Evolutionary conservation across 2,797 vertebrate genomes (phyloP).

Genomic region (Microctenopoma stevenorrisi): DNA sequence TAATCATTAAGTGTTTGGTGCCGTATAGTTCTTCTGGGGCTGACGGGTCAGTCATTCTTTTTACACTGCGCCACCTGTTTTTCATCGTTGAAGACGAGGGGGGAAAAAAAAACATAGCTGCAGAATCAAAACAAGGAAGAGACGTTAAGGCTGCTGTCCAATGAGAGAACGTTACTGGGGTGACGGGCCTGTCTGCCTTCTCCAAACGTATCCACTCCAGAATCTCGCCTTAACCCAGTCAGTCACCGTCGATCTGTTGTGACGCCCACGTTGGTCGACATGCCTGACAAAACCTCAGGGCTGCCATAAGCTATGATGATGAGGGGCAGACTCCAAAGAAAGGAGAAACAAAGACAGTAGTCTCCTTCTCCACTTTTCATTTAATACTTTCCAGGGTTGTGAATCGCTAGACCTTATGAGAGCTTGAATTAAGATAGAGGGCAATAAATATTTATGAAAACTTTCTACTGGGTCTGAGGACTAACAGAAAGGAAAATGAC

Average conservation of each 20-base stretch:
- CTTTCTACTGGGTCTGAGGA: constrained; percentile 20
- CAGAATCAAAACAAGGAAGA: constrained; percentile 5
- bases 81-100: constrained; percentile 13
- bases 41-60: constrained; percentile 7
- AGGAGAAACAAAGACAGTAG: neutral
- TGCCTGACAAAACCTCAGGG: constrained; percentile 19
- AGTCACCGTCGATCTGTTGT: constrained; percentile 32
- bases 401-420: constrained; percentile 6
- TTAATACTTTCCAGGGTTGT: constrained; percentile 38
- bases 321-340: constrained; percentile 21
- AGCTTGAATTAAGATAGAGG: constrained; percentile 34
- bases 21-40: constrained; percentile 20
- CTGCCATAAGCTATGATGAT: constrained; percentile 35
- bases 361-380: constrained; percentile 17
- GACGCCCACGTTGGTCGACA: constrained; percentile 23
- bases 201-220: constrained; percentile 1
- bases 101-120: constrained; percentile 1
- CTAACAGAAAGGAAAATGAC: constrained; percentile 17
- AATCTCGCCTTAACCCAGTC: neutral
- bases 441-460: constrained; percentile 18
- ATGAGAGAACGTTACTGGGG: neutral
- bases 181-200: neutral
- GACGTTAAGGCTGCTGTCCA: neutral
- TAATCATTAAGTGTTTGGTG: constrained; percentile 44
- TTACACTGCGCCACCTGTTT: constrained; percentile 28